phyloP scores from a whole-genome alignment of 2,797 vertebrate genomes.

The Pipistrellus nathusii region DNA sequence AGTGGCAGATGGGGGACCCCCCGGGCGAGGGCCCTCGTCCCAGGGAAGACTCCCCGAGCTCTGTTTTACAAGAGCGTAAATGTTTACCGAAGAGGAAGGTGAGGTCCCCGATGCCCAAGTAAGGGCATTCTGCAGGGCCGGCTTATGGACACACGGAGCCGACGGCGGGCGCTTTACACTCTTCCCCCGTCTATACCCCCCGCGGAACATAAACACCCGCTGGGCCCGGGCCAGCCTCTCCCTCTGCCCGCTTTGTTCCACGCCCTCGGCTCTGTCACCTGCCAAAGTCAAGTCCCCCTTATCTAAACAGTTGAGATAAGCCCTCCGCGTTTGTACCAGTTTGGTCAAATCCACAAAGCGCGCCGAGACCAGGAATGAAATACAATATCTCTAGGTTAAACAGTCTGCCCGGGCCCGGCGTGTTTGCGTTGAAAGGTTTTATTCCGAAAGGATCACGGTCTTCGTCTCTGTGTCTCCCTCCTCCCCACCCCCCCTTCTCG shows the following conservation, averaged over 20 bases:
- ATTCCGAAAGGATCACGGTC: constrained; percentile 87
- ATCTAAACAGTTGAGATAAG: constrained; percentile 89
- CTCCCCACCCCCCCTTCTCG: no score
- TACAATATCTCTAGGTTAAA: constrained; percentile 92
- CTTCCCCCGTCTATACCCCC: constrained; percentile 74
- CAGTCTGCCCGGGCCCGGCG: constrained; percentile 88
- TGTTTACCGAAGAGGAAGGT: constrained; percentile 78
- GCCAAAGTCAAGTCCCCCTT: constrained; percentile 87
- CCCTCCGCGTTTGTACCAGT: constrained; percentile 78
- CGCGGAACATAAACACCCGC: constrained; percentile 80
- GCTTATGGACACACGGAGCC: constrained; percentile 70
- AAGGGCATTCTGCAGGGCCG: constrained; percentile 66
- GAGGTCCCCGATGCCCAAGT: constrained; percentile 66
- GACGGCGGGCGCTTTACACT: constrained; percentile 36
- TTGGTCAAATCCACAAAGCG: constrained; percentile 88
- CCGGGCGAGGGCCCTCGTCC: constrained; percentile 34
- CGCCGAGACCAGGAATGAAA: constrained; percentile 90
- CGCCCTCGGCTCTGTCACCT: constrained; percentile 88
- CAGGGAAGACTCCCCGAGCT: constrained; percentile 39
- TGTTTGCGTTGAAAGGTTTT: constrained; percentile 97
- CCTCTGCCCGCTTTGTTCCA: constrained; percentile 80
- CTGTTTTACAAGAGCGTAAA: constrained; percentile 66
- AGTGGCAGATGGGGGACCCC: neutral
- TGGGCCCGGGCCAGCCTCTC: constrained; percentile 81
- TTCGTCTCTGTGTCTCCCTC: no score